Evolutionary conservation across 2,888 invertebrate genomes (phyloP).

Genomic region (Drosophila stalkeri): DNA sequence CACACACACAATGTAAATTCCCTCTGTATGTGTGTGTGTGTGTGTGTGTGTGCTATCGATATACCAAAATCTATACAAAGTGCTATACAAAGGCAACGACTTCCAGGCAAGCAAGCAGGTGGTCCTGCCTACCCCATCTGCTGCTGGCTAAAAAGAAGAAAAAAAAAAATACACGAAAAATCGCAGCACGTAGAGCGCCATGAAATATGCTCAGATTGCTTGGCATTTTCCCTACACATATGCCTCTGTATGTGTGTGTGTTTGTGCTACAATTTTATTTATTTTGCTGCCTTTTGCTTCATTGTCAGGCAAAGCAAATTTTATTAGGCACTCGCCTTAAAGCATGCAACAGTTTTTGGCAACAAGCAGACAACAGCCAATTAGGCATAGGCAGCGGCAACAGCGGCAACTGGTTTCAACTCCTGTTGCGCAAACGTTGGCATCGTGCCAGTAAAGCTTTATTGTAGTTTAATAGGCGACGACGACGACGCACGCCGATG

Average conservation of each 20-base stretch:
- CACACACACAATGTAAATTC: slow-evolving; percentile 46
- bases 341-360: slow-evolving; percentile 79
- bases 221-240: slow-evolving; percentile 36
- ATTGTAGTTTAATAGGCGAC: slow-evolving; percentile 71
- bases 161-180: slow-evolving; percentile 42
- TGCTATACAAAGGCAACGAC: slow-evolving; percentile 43
- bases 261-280: slow-evolving; percentile 58
- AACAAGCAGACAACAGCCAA: slow-evolving; percentile 40
- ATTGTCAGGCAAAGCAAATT: slow-evolving; percentile 66
- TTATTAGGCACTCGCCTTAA: slow-evolving; percentile 68
- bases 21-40: slow-evolving; percentile 2
- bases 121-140: neutral
- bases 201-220: slow-evolving; percentile 57
- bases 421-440: slow-evolving; percentile 47
- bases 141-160: slow-evolving; percentile 25
- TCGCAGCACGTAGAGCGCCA: slow-evolving; percentile 61
- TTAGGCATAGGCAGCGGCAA: slow-evolving; percentile 5
- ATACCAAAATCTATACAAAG: slow-evolving; percentile 73
- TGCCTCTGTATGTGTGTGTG: slow-evolving; percentile 1
- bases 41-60: slow-evolving; percentile 61
- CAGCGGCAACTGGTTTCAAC: slow-evolving; percentile 18
- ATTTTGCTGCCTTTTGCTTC: slow-evolving; percentile 54
- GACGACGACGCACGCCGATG: slow-evolving; percentile 8
- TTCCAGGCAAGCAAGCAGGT: slow-evolving; percentile 32
- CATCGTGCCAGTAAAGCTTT: slow-evolving; percentile 57